Evolutionary conservation across 2,888 invertebrate species (phyloP).

Genomic region (Pedicia rivosa): DNA sequence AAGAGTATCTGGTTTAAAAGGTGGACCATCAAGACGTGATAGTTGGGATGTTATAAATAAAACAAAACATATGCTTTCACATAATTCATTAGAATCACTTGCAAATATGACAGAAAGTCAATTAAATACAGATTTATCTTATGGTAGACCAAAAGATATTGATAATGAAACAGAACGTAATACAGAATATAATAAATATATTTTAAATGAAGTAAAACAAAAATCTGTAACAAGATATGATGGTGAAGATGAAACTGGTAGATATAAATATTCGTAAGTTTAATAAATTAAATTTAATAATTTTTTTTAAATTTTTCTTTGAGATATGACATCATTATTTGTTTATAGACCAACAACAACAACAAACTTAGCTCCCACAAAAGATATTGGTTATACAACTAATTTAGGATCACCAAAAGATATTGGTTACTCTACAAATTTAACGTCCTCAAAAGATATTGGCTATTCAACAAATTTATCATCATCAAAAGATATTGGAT

Average conservation of each 20-base stretch:
- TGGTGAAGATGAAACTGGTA: slow-evolving; percentile 22
- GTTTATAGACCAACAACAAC: no score
- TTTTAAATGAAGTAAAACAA: slow-evolving; percentile 22
- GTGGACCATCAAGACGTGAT: slow-evolving; percentile 44
- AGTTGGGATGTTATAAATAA: slow-evolving; percentile 74
- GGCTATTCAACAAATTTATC: no score
- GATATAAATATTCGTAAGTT: slow-evolving; percentile 9
- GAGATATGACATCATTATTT: no score
- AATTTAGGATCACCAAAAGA: no score
- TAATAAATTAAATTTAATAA: no score
- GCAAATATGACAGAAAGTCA: slow-evolving; percentile 49
- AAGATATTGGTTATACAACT: no score
- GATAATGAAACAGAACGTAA: slow-evolving; percentile 45
- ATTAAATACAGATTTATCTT: slow-evolving; percentile 33
- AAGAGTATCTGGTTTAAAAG: slow-evolving; percentile 41
- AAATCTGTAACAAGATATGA: slow-evolving; percentile 14
- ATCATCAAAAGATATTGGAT: no score
- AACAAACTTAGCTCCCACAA: no score
- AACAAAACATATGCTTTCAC: slow-evolving; percentile 56
- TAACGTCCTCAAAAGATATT: no score
- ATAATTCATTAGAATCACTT: slow-evolving; percentile 51
- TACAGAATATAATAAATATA: slow-evolving; percentile 41
- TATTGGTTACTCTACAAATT: no score
- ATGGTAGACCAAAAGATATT: slow-evolving; percentile 31
- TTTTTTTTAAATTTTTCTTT: no score